Conservation (phyloP, 2,797 vertebrate genomes). For the Girardinus metallicus region DNA sequence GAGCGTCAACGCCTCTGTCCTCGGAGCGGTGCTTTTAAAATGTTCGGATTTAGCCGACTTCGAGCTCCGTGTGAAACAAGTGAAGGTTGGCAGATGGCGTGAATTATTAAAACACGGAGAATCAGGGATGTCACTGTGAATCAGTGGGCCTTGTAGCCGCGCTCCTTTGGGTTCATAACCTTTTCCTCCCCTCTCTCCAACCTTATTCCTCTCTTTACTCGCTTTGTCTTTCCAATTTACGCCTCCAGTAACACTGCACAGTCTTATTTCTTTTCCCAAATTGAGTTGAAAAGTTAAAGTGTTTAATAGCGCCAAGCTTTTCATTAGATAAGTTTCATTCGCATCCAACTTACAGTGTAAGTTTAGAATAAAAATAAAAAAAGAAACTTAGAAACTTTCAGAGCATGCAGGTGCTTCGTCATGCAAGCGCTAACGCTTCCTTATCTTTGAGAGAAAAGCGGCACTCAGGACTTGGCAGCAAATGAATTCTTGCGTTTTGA, state of each 20-base stretch:
- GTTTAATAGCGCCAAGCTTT: background rate
- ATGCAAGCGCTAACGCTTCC: slow-evolving; percentile 9
- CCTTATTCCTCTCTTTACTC: slow-evolving; percentile 1
- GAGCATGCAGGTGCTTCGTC: slow-evolving; percentile 19
- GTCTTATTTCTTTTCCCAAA: slow-evolving; percentile 5
- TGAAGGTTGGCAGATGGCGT: slow-evolving; percentile 40
- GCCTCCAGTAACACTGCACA: background rate
- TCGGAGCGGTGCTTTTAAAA: slow-evolving; percentile 19
- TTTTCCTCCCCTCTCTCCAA: background rate
- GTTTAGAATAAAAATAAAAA: background rate
- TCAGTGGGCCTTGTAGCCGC: slow-evolving; percentile 11
- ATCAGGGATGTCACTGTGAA: slow-evolving; percentile 37
- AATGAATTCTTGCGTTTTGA: slow-evolving; percentile 43
- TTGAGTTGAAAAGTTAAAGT: background rate
- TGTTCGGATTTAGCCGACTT: slow-evolving; percentile 36
- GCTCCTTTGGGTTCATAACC: slow-evolving; percentile 27
- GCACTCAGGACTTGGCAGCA: slow-evolving; percentile 27
- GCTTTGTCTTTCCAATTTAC: slow-evolving; percentile 17
- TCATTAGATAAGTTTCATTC: background rate
- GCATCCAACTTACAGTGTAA: background rate
- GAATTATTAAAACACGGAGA: slow-evolving; percentile 48
- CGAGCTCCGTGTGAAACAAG: slow-evolving; percentile 32
- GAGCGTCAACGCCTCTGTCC: slow-evolving; percentile 19
- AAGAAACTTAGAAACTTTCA: slow-evolving; percentile 28
- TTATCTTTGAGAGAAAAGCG: slow-evolving; percentile 31